phyloP scores from a whole-genome alignment of 2,113 vertebrate species.

The Nothobranchius kuhntae region DNA sequence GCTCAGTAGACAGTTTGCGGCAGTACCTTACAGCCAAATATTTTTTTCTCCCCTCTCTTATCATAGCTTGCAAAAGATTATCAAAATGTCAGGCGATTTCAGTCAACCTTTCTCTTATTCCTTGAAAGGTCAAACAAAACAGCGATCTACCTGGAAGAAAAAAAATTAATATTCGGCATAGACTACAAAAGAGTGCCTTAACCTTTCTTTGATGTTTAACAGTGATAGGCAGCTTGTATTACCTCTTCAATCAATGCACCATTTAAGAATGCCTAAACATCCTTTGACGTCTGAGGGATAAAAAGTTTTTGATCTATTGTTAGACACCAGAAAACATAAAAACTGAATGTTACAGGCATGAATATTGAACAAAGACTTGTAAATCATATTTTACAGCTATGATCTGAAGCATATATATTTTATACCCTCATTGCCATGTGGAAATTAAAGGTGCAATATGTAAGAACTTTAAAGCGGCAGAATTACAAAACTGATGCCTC shows the following conservation, averaged over 20 bases:
- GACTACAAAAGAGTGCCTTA: slow-evolving; percentile 74
- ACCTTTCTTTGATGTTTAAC: slow-evolving; percentile 74
- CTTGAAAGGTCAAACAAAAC: slow-evolving; percentile 80
- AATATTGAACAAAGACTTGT: neutral
- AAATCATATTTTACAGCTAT: neutral
- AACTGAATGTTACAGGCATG: neutral
- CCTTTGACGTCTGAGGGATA: slow-evolving; percentile 28
- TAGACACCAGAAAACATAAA: neutral
- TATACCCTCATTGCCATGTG: no score
- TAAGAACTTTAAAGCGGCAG: no score
- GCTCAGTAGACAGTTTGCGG: slow-evolving; percentile 42
- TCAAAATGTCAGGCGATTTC: slow-evolving; percentile 82
- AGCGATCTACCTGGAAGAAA: slow-evolving; percentile 74
- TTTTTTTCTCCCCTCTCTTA: slow-evolving; percentile 67
- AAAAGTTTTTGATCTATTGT: neutral
- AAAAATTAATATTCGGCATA: slow-evolving; percentile 75
- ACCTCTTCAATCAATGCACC: slow-evolving; percentile 65
- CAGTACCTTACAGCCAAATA: slow-evolving; percentile 61
- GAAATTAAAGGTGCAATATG: no score
- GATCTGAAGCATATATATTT: neutral
- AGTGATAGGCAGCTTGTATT: slow-evolving; percentile 48
- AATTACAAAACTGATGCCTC: no score
- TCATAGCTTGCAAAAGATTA: slow-evolving; percentile 76
- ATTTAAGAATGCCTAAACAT: slow-evolving; percentile 62
- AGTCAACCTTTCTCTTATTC: slow-evolving; percentile 78